Evolutionary conservation across 2,888 invertebrate genomes (phyloP).

Genomic region (Caenorhabditis japonica): DNA sequence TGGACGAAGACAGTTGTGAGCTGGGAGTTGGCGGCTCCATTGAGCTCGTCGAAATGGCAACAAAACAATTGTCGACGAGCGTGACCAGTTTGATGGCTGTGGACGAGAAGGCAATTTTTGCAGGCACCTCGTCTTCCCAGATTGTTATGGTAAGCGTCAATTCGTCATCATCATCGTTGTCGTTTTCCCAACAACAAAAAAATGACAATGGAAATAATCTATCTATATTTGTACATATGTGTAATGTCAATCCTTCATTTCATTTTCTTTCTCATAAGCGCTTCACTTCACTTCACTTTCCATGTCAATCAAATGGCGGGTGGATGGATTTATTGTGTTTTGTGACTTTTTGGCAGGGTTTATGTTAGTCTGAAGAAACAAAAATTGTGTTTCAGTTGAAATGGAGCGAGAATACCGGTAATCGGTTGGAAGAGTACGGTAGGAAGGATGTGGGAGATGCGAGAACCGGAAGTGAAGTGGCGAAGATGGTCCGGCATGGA

Average conservation of each 20-base stretch:
- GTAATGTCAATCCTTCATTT: conserved; percentile 16
- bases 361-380: neutral
- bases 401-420: conserved; percentile 32
- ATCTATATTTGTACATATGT: too few relatives aligned
- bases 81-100: conserved; percentile 44
- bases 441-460: conserved; percentile 51
- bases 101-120: conserved; percentile 41
- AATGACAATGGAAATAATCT: too few relatives aligned
- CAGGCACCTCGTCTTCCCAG: conserved; percentile 40
- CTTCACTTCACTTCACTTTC: too few relatives aligned
- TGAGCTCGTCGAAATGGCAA: conserved; percentile 66
- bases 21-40: conserved; percentile 75
- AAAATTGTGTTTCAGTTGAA: conserved; percentile 41
- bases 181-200: too few relatives aligned
- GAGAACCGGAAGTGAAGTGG: conserved; percentile 35
- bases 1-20: conserved; percentile 74
- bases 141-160: conserved; percentile 46
- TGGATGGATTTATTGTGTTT: conserved; percentile 11
- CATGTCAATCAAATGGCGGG: conserved; percentile 22
- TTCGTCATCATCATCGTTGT: neutral
- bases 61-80: conserved; percentile 28
- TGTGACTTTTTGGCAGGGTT: neutral
- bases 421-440: conserved; percentile 52
- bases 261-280: conserved; percentile 1
- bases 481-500: conserved; percentile 25